Evolutionary conservation across 2,888 invertebrate genomes (phyloP).

Genomic region (Polymixis lichenea): DNA sequence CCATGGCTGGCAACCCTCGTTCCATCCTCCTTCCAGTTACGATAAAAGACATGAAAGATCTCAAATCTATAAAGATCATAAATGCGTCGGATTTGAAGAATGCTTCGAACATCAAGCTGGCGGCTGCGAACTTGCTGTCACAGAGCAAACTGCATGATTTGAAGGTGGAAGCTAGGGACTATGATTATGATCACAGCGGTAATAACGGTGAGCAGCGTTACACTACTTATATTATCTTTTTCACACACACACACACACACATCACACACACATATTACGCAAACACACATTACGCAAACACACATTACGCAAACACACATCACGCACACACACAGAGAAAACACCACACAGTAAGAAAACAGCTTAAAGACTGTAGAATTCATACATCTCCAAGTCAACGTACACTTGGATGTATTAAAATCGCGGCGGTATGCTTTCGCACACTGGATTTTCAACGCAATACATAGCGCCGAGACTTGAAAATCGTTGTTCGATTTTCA

Average conservation of each 20-base stretch:
- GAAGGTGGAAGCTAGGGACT: constrained; percentile 82
- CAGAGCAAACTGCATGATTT: constrained; percentile 86
- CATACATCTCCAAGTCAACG: not conserved
- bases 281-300: too few species aligned
- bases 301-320: too few species aligned
- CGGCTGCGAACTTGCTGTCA: constrained; percentile 87
- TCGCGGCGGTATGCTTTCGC: too few species aligned
- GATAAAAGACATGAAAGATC: constrained; percentile 92
- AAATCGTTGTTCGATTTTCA: too few species aligned
- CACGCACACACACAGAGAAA: too few species aligned
- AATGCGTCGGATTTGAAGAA: constrained; percentile 91
- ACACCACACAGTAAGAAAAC: too few species aligned
- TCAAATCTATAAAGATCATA: constrained; percentile 93
- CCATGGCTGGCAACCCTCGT: constrained; percentile 90
- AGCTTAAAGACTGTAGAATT: not conserved
- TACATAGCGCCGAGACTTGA: too few species aligned
- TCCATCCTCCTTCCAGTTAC: constrained; percentile 94
- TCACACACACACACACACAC: too few species aligned
- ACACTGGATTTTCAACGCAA: too few species aligned
- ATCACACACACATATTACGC: too few species aligned
- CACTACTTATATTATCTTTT: constrained; percentile 5
- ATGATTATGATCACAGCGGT: constrained; percentile 82
- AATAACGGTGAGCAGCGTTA: constrained; percentile 80
- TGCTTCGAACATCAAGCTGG: constrained; percentile 88
- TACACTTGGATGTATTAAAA: too few species aligned